Percentiles rank a stretch among this genome's conserved stretches.
These are phyloP conservation scores for Anolis sagrei DNA, from an alignment of 2,113 vertebrate species.

Conservation along the genomic window DNA sequence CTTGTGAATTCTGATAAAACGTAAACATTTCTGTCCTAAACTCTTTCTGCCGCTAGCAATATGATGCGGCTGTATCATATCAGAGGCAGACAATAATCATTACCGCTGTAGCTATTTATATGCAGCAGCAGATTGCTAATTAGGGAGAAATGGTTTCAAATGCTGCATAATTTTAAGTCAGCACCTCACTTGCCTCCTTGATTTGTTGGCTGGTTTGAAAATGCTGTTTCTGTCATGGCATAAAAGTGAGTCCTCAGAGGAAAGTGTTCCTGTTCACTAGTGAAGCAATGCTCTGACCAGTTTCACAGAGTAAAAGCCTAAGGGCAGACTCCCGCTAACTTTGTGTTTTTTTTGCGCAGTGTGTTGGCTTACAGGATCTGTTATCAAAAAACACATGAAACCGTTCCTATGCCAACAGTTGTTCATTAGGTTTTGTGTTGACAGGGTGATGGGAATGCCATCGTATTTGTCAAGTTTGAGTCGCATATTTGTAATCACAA, in stretches of 20 bases:
- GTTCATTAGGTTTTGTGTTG: neutral
- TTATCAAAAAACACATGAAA: neutral
- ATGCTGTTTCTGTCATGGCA: neutral
- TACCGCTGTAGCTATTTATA: neutral
- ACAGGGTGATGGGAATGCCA: neutral
- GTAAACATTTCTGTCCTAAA: neutral
- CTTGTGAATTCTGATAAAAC: neutral
- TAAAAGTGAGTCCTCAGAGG: slow-evolving; percentile 15
- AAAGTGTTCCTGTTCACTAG: neutral
- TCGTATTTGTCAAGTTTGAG: neutral
- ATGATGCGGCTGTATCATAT: neutral
- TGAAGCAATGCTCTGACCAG: neutral
- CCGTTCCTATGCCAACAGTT: neutral
- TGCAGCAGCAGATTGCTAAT: neutral
- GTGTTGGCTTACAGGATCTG: no score
- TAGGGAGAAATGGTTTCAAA: neutral
- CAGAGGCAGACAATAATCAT: neutral
- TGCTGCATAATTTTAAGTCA: neutral
- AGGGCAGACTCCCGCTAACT: neutral
- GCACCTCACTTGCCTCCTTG: neutral
- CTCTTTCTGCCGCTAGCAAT: neutral
- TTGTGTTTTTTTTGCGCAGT: neutral
- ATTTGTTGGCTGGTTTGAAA: neutral
- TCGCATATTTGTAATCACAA: neutral
- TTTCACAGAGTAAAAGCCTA: neutral